Conservation (phyloP, 1,140 invertebrate species). For the Drosophila cardini region DNA sequence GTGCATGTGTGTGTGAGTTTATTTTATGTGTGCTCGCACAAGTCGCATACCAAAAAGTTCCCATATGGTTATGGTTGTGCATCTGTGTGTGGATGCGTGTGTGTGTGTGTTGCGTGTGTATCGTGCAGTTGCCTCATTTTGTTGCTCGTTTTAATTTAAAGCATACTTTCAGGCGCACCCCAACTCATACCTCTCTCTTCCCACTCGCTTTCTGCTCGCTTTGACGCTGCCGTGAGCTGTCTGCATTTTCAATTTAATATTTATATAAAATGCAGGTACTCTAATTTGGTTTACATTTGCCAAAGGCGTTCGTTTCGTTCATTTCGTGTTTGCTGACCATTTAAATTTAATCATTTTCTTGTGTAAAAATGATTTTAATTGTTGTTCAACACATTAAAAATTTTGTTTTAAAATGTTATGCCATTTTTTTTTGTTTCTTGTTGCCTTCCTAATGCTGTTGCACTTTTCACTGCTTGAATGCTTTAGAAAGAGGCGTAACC, state of each 20-base stretch:
- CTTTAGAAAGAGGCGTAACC: conserved; percentile 41
- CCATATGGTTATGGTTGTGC: background rate
- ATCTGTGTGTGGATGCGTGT: too few relatives aligned
- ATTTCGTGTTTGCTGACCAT: conserved; percentile 53
- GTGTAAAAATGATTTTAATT: conserved; percentile 73
- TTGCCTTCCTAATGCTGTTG: conserved; percentile 31
- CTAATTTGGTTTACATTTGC: conserved; percentile 42
- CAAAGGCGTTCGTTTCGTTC: background rate
- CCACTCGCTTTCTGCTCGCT: background rate
- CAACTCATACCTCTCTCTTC: background rate
- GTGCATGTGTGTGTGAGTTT: conserved; percentile 3
- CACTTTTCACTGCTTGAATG: conserved; percentile 36
- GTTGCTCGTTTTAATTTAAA: conserved; percentile 62
- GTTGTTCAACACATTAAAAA: conserved; percentile 71
- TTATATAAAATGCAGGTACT: conserved; percentile 30
- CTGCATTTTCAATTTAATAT: conserved; percentile 58
- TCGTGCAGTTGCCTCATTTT: conserved; percentile 59
- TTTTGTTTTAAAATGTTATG: conserved; percentile 59
- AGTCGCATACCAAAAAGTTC: conserved; percentile 2
- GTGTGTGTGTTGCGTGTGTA: conserved; percentile 28
- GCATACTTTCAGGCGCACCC: conserved; percentile 41
- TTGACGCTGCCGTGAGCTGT: conserved; percentile 14
- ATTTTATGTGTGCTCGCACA: conserved; percentile 2
- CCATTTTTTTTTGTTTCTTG: conserved; percentile 16
- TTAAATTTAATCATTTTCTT: conserved; percentile 69